Conservation (phyloP, 2,113 vertebrate genomes). For the Actinemys pallida region DNA sequence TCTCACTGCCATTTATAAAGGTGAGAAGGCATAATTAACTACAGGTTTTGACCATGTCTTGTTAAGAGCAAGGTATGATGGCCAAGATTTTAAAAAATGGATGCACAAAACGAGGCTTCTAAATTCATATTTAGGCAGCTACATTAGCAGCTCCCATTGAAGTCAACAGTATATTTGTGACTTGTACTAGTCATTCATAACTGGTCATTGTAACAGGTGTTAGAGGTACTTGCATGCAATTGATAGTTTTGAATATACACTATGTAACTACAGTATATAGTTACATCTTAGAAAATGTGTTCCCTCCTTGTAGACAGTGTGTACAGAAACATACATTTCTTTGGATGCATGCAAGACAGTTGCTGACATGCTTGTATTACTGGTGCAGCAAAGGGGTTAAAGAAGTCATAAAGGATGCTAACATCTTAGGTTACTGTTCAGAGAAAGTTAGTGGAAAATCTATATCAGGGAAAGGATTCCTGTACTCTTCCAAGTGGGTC, state of each 20-base stretch:
- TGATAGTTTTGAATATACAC: background rate
- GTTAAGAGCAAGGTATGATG: background rate
- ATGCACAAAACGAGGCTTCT: background rate
- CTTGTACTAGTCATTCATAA: background rate
- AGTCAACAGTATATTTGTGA: background rate
- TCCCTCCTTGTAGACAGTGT: background rate
- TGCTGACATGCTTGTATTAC: background rate
- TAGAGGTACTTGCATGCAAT: background rate
- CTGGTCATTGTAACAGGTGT: background rate
- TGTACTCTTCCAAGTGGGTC: background rate
- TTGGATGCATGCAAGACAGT: accelerated
- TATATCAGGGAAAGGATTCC: background rate
- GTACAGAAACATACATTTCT: accelerated
- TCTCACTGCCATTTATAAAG: background rate
- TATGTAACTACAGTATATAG: background rate
- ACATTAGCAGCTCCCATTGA: background rate
- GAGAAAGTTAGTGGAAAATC: background rate
- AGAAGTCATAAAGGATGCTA: background rate
- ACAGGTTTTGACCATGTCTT: background rate
- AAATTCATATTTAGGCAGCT: background rate
- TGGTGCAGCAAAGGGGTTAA: background rate
- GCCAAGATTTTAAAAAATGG: background rate
- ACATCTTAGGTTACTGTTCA: background rate
- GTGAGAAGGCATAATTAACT: background rate
- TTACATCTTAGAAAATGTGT: background rate